phyloP scores from a whole-genome alignment of 2,888 invertebrate species.

The Pammene fasciana region DNA sequence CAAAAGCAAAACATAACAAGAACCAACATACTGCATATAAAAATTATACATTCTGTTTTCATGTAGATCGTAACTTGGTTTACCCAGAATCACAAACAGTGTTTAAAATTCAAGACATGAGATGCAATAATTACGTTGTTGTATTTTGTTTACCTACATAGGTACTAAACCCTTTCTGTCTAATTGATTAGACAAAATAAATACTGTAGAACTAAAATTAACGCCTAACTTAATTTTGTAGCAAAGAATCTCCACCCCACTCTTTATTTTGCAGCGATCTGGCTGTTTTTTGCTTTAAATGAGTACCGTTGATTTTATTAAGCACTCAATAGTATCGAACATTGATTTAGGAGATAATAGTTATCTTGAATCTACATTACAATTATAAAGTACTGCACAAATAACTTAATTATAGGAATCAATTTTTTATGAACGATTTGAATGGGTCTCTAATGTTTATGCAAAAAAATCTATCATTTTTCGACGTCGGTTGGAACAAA shows the following conservation, averaged over 20 bases:
- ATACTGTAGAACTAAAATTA: background rate
- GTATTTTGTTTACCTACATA: background rate
- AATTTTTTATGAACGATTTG: constrained; percentile 8
- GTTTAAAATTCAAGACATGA: constrained; percentile 20
- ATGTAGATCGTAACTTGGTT: background rate
- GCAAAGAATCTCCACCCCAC: background rate
- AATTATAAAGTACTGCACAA: constrained; percentile 26
- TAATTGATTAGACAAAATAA: too few relatives aligned
- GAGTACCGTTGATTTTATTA: background rate
- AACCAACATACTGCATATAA: background rate
- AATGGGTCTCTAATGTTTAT: background rate
- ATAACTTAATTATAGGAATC: constrained; percentile 27
- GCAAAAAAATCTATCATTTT: constrained; percentile 25
- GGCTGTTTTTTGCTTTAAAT: background rate
- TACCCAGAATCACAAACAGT: constrained; percentile 18
- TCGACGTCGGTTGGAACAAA: background rate
- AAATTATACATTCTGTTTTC: background rate
- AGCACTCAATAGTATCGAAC: background rate
- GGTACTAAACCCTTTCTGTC: too few relatives aligned
- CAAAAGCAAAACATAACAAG: background rate
- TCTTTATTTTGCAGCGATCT: background rate
- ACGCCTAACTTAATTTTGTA: background rate
- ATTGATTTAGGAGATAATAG: constrained; percentile 22
- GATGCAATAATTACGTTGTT: constrained; percentile 17
- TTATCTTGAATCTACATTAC: constrained; percentile 11